A percentile compares a stretch with the other conserved stretches of the same genome.
These are phyloP conservation scores for Cecropterus lyciades DNA, from an alignment of 1,140 invertebrate genomes.

Conservation along the genomic window DNA sequence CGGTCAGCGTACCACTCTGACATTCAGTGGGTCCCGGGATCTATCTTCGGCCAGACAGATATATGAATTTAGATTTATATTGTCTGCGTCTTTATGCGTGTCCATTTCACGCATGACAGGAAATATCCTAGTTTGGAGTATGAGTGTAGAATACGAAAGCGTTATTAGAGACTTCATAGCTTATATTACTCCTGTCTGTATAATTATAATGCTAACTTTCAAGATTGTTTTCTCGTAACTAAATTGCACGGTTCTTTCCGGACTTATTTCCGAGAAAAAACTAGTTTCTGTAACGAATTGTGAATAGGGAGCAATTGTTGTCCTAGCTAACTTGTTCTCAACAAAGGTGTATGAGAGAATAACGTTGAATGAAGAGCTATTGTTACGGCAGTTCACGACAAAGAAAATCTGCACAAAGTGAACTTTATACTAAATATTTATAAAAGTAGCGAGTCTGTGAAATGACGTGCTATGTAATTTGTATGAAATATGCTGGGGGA, in stretches of 20 bases:
- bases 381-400: conserved; percentile 46
- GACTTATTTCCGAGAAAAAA: conserved; percentile 24
- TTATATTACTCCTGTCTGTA: too few species aligned
- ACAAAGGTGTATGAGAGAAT: conserved; percentile 58
- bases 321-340: conserved; percentile 42
- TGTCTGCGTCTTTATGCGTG: too few species aligned
- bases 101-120: too few species aligned
- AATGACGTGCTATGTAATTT: conserved; percentile 31
- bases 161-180: too few species aligned
- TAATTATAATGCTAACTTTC: neutral
- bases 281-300: conserved; percentile 44
- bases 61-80: too few species aligned
- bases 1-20: too few species aligned
- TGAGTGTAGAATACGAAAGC: too few species aligned
- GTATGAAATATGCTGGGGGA: conserved; percentile 4
- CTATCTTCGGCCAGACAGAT: too few species aligned
- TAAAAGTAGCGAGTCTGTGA: conserved; percentile 25
- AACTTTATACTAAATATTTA: conserved; percentile 37
- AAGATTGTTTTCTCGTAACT: neutral
- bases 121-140: too few species aligned
- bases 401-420: conserved; percentile 52
- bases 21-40: too few species aligned
- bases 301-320: conserved; percentile 55
- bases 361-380: conserved; percentile 57
- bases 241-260: neutral